Evolutionary conservation across 1,140 invertebrate genomes (phyloP).

Genomic region (Drosophila malerkotliana): DNA sequence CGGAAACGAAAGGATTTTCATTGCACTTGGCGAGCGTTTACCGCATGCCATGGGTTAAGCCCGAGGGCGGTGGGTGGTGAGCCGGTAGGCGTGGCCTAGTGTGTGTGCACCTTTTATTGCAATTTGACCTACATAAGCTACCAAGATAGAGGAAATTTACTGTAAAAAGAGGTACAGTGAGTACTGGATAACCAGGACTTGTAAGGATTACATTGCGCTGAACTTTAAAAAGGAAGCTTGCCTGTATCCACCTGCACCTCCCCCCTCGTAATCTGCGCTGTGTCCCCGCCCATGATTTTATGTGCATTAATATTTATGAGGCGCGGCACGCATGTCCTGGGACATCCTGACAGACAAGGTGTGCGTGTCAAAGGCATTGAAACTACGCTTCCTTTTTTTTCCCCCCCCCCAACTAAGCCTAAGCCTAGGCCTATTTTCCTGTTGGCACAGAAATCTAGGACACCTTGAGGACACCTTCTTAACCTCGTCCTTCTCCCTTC

Average conservation of each 20-base stretch:
- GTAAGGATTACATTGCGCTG: too few species aligned
- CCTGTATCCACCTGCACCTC: not conserved
- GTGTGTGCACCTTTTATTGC: slow-evolving; percentile 57
- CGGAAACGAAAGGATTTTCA: slow-evolving; percentile 52
- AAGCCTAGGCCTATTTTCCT: not conserved
- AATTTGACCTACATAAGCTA: slow-evolving; percentile 50
- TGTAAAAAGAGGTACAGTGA: not conserved
- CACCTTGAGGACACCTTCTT: slow-evolving; percentile 12
- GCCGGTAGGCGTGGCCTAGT: slow-evolving; percentile 21
- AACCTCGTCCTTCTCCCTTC: slow-evolving; percentile 14
- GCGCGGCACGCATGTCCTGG: slow-evolving; percentile 47
- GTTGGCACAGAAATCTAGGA: slow-evolving; percentile 28
- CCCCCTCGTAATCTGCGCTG: not conserved
- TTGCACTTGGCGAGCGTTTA: slow-evolving; percentile 39
- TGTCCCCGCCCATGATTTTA: slow-evolving; percentile 19
- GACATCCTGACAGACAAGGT: slow-evolving; percentile 44
- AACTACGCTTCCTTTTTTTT: slow-evolving; percentile 7
- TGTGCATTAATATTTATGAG: slow-evolving; percentile 64
- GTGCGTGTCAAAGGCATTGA: slow-evolving; percentile 50
- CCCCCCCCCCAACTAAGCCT: not conserved
- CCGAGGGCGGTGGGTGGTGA: not conserved
- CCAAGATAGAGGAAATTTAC: slow-evolving; percentile 2
- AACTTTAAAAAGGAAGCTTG: not conserved
- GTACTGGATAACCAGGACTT: not conserved
- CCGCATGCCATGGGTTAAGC: slow-evolving; percentile 42